phyloP scores from a whole-genome alignment of 1,140 invertebrate genomes.

The Drosophila bipectinata region DNA sequence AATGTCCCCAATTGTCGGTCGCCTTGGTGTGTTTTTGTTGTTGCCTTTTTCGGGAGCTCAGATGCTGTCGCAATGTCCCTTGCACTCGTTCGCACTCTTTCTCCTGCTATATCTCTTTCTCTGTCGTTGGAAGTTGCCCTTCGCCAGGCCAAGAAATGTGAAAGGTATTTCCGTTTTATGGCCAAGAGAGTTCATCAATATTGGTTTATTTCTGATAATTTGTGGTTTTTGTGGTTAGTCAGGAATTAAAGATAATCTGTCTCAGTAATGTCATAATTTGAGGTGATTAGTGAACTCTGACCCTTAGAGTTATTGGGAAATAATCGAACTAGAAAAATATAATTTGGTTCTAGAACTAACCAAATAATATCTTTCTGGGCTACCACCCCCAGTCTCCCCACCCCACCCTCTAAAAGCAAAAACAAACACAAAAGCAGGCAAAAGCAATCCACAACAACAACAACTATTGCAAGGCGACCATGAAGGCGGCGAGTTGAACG shows the following conservation, averaged over 20 bases:
- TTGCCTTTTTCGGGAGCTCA: conserved; percentile 64
- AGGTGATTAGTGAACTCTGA: conserved; percentile 9
- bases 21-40: conserved; percentile 52
- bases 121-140: conserved; percentile 51
- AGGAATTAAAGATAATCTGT: conserved; percentile 25
- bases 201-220: conserved; percentile 46
- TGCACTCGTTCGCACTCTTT: conserved; percentile 25
- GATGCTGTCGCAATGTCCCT: conserved; percentile 64
- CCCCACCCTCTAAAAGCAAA: conserved; percentile 8
- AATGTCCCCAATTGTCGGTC: conserved; percentile 77
- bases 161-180: conserved; percentile 70
- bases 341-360: conserved; percentile 14
- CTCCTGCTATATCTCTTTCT: neutral
- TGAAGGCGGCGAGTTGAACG: conserved; percentile 70
- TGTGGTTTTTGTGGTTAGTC: conserved; percentile 23
- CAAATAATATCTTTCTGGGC: neutral
- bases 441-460: conserved; percentile 32
- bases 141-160: conserved; percentile 49
- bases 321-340: neutral
- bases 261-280: conserved; percentile 17
- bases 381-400: neutral
- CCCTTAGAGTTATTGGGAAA: neutral
- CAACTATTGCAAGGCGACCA: conserved; percentile 64
- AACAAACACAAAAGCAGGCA: conserved; percentile 38
- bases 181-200: conserved; percentile 43